phyloP scores from a whole-genome alignment of 2,797 vertebrate species.

The Sebastes ruberrimus region DNA sequence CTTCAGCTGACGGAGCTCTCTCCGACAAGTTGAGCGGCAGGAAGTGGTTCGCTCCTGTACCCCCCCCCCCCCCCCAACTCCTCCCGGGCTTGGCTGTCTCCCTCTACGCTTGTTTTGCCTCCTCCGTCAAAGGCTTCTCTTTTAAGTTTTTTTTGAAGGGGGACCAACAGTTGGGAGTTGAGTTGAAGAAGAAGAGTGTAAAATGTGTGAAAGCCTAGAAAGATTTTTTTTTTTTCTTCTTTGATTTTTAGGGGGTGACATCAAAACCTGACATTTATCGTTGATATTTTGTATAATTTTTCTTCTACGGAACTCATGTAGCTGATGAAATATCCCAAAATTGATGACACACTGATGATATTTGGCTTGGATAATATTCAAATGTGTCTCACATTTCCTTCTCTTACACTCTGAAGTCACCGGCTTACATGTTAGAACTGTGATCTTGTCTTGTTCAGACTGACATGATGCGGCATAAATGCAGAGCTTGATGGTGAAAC shows the following conservation, averaged over 20 bases:
- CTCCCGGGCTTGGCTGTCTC: background rate
- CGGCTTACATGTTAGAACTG: background rate
- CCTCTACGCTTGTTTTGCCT: constrained; percentile 16
- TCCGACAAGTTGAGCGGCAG: constrained; percentile 17
- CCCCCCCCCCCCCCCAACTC: background rate
- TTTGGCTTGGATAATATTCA: background rate
- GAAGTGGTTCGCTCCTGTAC: constrained; percentile 15
- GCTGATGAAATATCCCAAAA: constrained; percentile 2
- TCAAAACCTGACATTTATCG: constrained; percentile 25
- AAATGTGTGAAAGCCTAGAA: constrained; percentile 27
- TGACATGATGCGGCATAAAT: constrained; percentile 8
- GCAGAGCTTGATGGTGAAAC: background rate
- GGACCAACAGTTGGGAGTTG: constrained; percentile 23
- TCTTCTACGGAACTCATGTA: background rate
- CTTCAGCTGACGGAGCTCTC: constrained; percentile 13
- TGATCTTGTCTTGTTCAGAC: background rate
- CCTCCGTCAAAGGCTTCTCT: constrained; percentile 19
- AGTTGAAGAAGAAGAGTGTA: constrained; percentile 7
- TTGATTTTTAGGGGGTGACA: constrained; percentile 5
- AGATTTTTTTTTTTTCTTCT: background rate
- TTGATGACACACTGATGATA: background rate
- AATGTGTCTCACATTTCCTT: background rate
- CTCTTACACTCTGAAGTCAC: background rate
- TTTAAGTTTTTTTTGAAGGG: constrained; percentile 28
- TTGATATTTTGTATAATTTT: constrained; percentile 2